Percentiles rank a stretch among this genome's conserved stretches.
phyloP scores from a whole-genome alignment of 2,888 invertebrate genomes.

The Idaea aversata region DNA sequence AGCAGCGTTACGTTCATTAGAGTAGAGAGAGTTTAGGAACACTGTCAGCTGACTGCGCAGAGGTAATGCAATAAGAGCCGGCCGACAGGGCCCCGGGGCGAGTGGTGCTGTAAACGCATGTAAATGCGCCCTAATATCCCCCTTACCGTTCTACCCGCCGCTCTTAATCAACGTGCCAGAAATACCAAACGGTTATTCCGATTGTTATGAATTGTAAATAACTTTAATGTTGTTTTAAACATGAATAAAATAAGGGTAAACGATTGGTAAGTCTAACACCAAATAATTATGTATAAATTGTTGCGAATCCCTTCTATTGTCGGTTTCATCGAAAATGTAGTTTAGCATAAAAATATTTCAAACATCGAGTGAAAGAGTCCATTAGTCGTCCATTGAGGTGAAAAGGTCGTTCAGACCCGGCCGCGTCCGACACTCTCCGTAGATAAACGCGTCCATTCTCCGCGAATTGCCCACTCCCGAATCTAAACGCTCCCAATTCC shows the following conservation, averaged over 20 bases:
- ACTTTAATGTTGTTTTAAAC: not conserved
- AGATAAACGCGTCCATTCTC: slow-evolving; percentile 64
- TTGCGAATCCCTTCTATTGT: not conserved
- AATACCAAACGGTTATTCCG: slow-evolving; percentile 38
- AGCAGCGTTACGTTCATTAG: slow-evolving; percentile 23
- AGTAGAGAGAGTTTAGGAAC: slow-evolving; percentile 20
- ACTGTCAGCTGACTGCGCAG: slow-evolving; percentile 14
- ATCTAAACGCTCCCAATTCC: slow-evolving; percentile 78
- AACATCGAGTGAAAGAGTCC: slow-evolving; percentile 30
- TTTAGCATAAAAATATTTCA: slow-evolving; percentile 27
- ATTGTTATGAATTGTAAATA: slow-evolving; percentile 8
- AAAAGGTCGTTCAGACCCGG: slow-evolving; percentile 23
- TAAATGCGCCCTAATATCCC: slow-evolving; percentile 52
- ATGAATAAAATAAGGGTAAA: not conserved
- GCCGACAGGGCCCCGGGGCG: slow-evolving; percentile 22
- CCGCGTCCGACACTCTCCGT: slow-evolving; percentile 14
- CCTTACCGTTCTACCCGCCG: slow-evolving; percentile 52
- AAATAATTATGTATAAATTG: not conserved
- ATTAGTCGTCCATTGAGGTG: slow-evolving; percentile 36
- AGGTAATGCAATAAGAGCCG: slow-evolving; percentile 45
- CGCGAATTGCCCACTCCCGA: slow-evolving; percentile 70
- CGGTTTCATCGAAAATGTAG: slow-evolving; percentile 9
- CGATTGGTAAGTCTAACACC: not conserved
- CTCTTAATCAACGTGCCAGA: slow-evolving; percentile 54
- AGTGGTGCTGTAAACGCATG: slow-evolving; percentile 38